Evolutionary conservation across 2,797 vertebrate species (phyloP).

Genomic region (Forpus xanthops): DNA sequence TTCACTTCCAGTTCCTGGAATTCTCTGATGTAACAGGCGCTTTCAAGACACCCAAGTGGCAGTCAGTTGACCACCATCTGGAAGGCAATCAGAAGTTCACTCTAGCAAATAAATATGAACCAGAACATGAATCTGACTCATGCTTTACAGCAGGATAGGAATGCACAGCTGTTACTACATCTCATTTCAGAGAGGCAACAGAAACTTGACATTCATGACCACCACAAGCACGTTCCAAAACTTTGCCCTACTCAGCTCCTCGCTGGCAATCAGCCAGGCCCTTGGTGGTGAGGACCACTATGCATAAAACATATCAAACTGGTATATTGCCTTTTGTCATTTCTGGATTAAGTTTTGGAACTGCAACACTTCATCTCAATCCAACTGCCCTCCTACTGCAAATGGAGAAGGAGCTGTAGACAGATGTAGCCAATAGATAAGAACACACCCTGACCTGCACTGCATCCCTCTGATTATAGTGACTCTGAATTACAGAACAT

Average conservation of each 20-base stretch:
- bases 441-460: neutral
- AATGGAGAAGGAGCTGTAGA: neutral
- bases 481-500: neutral
- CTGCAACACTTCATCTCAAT: neutral
- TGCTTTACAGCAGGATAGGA: neutral
- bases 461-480: neutral
- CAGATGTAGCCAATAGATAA: neutral
- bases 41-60: neutral
- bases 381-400: neutral
- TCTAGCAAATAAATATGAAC: neutral
- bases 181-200: slow-evolving; percentile 55
- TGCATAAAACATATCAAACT: neutral
- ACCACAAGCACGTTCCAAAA: slow-evolving; percentile 40
- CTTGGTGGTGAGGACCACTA: neutral
- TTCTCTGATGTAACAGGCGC: neutral
- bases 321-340: slow-evolving; percentile 23
- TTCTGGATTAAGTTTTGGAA: slow-evolving; percentile 11
- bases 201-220: slow-evolving; percentile 54
- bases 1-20: neutral
- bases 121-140: neutral
- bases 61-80: neutral
- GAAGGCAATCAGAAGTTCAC: neutral
- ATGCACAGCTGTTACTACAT: slow-evolving; percentile 62
- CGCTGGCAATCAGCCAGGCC: neutral
- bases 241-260: slow-evolving; percentile 21